phyloP scores from a whole-genome alignment of 2,888 invertebrate genomes.

The Cheilosia vernalis region DNA sequence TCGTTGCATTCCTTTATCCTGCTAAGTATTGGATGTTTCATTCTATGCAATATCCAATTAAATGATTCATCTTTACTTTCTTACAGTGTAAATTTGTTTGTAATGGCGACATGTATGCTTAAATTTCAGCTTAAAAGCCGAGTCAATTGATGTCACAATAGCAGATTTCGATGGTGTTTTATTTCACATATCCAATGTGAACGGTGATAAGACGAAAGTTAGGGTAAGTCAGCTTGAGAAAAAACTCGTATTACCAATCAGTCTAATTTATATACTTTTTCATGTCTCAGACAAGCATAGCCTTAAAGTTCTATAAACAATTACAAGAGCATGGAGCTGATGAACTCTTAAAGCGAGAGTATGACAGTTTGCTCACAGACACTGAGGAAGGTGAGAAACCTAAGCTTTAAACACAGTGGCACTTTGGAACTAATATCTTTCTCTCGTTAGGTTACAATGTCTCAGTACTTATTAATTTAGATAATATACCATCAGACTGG shows the following conservation, averaged over 20 bases:
- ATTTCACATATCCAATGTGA: constrained; percentile 98
- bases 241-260: background rate
- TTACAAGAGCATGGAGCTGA: constrained; percentile 99
- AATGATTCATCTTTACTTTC: background rate
- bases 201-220: constrained; percentile 98
- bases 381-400: constrained; percentile 91
- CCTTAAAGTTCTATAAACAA: constrained; percentile 99
- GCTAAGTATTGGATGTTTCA: too few relatives aligned
- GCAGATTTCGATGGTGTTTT: constrained; percentile 99
- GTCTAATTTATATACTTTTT: background rate
- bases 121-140: constrained; percentile 88
- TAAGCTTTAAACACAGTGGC: background rate
- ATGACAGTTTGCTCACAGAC: constrained; percentile 91
- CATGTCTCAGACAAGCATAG: constrained; percentile 94
- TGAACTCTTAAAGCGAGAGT: constrained; percentile 96
- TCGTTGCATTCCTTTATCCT: too few relatives aligned
- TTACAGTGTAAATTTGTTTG: background rate
- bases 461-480: constrained; percentile 95
- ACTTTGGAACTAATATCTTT: background rate
- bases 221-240: constrained; percentile 87
- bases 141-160: constrained; percentile 96
- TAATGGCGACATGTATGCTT: background rate
- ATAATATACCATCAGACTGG: constrained; percentile 95
- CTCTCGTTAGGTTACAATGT: constrained; percentile 93
- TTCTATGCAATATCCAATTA: background rate